phyloP scores from a whole-genome alignment of 92 coral and sea anemone genomes.

The Zoanthus sansibaricus region DNA sequence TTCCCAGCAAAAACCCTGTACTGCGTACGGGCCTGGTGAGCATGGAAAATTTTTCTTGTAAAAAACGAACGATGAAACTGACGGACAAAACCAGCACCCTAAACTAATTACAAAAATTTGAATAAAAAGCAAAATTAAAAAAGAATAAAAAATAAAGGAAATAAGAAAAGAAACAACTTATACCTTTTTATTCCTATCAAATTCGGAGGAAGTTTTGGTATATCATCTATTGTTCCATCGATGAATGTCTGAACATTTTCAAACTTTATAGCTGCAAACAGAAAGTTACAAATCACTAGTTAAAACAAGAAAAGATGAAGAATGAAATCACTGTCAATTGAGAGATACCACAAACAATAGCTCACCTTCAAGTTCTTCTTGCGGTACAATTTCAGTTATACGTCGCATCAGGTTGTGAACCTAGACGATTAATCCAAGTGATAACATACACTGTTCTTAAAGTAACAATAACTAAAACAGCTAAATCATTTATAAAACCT shows the following conservation, averaged over 20 bases:
- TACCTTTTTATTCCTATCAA: constrained; percentile 83
- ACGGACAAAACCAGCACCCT: background rate
- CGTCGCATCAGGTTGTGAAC: constrained; percentile 96
- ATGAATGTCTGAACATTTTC: constrained; percentile 95
- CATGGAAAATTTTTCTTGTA: too few species aligned
- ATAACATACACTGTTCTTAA: too few species aligned
- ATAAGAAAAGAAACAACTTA: background rate
- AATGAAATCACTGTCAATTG: background rate
- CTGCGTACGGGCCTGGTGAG: too few species aligned
- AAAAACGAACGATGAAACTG: background rate
- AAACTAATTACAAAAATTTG: background rate
- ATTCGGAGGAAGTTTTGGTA: constrained; percentile 85
- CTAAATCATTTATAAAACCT: too few species aligned
- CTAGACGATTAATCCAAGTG: constrained; percentile 38
- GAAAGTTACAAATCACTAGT: background rate
- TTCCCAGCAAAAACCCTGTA: too few species aligned
- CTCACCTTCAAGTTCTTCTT: constrained; percentile 91
- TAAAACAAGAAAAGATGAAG: background rate
- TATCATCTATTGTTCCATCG: constrained; percentile 86
- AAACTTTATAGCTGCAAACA: constrained; percentile 75
- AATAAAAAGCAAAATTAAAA: background rate
- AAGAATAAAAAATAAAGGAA: background rate
- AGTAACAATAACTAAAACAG: too few species aligned
- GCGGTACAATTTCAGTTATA: constrained; percentile 90
- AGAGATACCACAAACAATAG: background rate